These are phyloP conservation scores for Lepus oiostolus DNA, from an alignment of 2,797 vertebrate genomes.

Conservation along the genomic window DNA sequence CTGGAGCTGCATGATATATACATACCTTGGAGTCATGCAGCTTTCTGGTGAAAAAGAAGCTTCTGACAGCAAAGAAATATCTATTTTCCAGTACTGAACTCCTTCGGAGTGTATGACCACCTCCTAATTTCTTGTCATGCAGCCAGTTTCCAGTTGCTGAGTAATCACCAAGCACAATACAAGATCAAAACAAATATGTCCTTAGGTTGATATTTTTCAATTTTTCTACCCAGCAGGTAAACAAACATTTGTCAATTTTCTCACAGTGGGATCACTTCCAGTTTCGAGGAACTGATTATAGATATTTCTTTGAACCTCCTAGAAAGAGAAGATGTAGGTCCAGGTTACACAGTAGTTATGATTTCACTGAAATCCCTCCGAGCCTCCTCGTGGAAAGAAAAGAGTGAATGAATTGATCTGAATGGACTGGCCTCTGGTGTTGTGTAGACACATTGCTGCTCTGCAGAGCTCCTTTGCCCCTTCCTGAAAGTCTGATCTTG, in stretches of 20 bases:
- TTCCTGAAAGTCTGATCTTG: not conserved
- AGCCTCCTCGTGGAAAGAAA: not conserved
- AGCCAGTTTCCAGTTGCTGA: conserved; percentile 59
- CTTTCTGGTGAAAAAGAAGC: not conserved
- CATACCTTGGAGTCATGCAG: not conserved
- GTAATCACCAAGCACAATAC: conserved; percentile 48
- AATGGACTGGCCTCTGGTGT: too few relatives aligned
- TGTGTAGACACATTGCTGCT: not conserved
- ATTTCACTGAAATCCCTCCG: not conserved
- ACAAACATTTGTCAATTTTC: conserved; percentile 73
- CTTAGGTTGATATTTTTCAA: conserved; percentile 80
- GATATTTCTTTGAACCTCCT: conserved; percentile 64
- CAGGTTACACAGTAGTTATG: conserved; percentile 29
- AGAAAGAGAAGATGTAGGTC: conserved; percentile 32
- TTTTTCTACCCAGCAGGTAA: conserved; percentile 79
- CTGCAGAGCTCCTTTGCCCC: rapidly evolving
- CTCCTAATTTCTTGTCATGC: conserved; percentile 25
- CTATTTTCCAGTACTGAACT: conserved; percentile 10
- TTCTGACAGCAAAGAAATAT: conserved; percentile 37
- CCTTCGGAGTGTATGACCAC: not conserved
- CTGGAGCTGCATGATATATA: not conserved
- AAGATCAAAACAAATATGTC: conserved; percentile 76
- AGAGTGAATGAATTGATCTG: not conserved
- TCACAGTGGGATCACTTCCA: conserved; percentile 67
- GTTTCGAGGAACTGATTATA: conserved; percentile 68